Base-by-base conservation (phyloP, 2,113 vertebrate species). In the Amphiprion ocellaris region DNA sequence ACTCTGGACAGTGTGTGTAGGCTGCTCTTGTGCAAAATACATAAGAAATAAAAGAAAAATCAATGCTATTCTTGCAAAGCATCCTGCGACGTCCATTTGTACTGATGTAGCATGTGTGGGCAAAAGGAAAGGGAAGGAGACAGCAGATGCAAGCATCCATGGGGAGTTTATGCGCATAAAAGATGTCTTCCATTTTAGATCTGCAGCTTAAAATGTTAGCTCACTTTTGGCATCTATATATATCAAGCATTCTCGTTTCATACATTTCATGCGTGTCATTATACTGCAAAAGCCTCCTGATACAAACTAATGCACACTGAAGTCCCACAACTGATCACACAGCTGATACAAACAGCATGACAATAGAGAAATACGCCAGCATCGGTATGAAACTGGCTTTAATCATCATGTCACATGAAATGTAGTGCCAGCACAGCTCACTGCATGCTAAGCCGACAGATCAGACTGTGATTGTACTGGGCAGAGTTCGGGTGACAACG, bases 401-500 rank as follows among this genome's bases (percentile, higher is more conserved):
- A 41, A 37, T 50, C 24, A 14, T 56, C 64, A 49, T 21, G 62
- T 23, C 47, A 54, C 5, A 21, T 23, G 24, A 46, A 58, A 8
- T 24, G 30, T 6, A 8, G 26, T 17, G 23, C 11, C 21, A 56
- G 30, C 6, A 9, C 41, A 30, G 58, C 37, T 53, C 26, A 11
- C 14, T 14, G 5, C 69, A 63, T 10, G 62, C n/a, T 46, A 11
- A 24, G 10, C 37, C 14, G 9, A 17, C 30, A 5, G 1, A 33
- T 56, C 33, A 77, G 15, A 24, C 33, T 64, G 41, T 44, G 41
- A 28, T 28, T 68, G 44, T 24, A 0, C 73, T 21, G 59, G 30
- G 69, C 19, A 64, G 46, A 65, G 62, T 65, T 11, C 23, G 49
- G 69, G 37, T 59, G 53, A 69, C 10, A 67, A 7, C 2, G 5